Evolutionary conservation across 2,113 vertebrate species (phyloP).

Genomic region (Okapia johnstoni): DNA sequence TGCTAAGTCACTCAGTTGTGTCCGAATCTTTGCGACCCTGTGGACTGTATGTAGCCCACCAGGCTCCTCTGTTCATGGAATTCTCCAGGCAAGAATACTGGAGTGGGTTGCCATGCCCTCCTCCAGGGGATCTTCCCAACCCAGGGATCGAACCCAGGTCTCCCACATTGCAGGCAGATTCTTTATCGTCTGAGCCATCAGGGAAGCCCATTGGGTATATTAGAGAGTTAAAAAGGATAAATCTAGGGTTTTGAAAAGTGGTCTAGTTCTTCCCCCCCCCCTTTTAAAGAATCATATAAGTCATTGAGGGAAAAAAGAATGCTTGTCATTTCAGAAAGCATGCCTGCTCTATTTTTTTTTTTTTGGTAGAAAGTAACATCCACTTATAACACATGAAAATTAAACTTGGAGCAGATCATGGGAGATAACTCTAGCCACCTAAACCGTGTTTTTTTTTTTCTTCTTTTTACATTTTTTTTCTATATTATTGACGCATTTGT

Average conservation of each 20-base stretch:
- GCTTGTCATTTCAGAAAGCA: background rate
- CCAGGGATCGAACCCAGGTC: background rate
- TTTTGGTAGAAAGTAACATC: background rate
- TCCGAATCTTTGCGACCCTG: background rate
- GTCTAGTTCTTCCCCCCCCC: background rate
- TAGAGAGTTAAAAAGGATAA: background rate
- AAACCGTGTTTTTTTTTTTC: background rate
- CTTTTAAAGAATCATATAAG: background rate
- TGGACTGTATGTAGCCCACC: background rate
- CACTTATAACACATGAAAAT: background rate
- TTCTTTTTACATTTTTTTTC: background rate
- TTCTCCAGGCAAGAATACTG: background rate
- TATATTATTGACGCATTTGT: background rate
- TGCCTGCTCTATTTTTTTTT: background rate
- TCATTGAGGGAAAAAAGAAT: background rate
- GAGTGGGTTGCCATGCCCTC: background rate
- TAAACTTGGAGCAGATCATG: background rate
- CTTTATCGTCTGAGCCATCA: background rate
- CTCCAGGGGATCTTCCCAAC: background rate
- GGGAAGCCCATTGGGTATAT: background rate
- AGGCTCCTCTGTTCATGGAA: background rate
- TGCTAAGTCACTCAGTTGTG: background rate
- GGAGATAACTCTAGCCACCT: background rate
- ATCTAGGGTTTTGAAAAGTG: background rate
- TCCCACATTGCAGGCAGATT: background rate